Evolutionary conservation across 2,888 invertebrate genomes (phyloP).

Genomic region (Cephalotes varians): DNA sequence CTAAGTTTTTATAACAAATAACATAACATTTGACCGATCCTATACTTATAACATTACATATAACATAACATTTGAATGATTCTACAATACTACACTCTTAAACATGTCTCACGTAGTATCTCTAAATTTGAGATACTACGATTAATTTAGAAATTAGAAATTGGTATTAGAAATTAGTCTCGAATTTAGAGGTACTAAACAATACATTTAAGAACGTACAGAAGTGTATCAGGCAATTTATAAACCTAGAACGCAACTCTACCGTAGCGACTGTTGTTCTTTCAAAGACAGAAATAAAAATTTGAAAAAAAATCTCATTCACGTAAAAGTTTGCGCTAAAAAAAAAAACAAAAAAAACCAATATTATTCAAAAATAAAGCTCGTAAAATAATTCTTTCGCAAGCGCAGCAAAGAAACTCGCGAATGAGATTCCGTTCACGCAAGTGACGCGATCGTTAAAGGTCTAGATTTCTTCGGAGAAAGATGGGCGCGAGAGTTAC

Average conservation of each 20-base stretch:
- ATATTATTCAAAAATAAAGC: neutral
- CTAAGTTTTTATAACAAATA: slow-evolving; percentile 1
- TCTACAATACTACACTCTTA: too few species aligned
- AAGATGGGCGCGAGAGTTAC: slow-evolving; percentile 60
- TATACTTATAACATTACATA: too few species aligned
- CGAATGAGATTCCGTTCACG: slow-evolving; percentile 32
- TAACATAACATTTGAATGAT: too few species aligned
- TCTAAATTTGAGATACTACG: too few species aligned
- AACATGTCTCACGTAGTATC: too few species aligned
- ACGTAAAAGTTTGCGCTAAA: neutral
- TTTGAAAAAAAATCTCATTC: neutral
- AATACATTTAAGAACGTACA: too few species aligned
- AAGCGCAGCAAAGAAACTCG: slow-evolving; percentile 53
- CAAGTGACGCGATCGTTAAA: slow-evolving; percentile 61
- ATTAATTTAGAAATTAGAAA: too few species aligned
- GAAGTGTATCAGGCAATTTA: too few species aligned
- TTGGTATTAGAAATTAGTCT: too few species aligned
- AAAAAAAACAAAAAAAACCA: too few species aligned
- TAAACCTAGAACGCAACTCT: neutral
- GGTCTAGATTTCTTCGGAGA: slow-evolving; percentile 58
- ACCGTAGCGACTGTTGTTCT: neutral
- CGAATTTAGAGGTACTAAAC: too few species aligned
- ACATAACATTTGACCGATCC: neutral
- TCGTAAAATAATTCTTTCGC: slow-evolving; percentile 37
- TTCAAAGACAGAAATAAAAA: neutral